A percentile compares a stretch with the other conserved stretches of the same genome.
These are phyloP conservation scores for Chloroceryle aenea DNA, from an alignment of 2,113 vertebrate genomes.

Conservation along the genomic window DNA sequence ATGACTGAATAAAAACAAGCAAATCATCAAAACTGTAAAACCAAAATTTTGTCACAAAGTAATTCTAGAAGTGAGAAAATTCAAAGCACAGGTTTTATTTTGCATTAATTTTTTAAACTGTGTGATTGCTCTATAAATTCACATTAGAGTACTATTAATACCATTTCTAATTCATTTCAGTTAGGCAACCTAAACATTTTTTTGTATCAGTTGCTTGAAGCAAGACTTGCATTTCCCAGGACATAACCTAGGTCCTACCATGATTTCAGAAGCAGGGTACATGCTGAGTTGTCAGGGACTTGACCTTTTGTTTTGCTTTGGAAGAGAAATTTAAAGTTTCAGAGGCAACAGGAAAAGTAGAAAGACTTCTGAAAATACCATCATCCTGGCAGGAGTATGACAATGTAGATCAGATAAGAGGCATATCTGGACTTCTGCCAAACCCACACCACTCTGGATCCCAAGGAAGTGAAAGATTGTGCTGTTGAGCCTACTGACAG, in stretches of 20 bases:
- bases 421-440: not conserved
- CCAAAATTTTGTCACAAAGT: not conserved
- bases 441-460: not conserved
- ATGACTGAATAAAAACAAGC: not conserved
- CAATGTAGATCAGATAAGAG: not conserved
- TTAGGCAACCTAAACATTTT: not conserved
- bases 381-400: not conserved
- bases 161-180: not conserved
- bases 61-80: not conserved
- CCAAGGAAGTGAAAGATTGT: constrained; percentile 21
- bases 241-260: not conserved
- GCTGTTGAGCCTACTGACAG: not conserved
- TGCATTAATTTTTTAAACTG: not conserved
- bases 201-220: not conserved
- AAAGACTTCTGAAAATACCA: not conserved
- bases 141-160: not conserved
- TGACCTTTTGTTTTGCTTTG: not conserved
- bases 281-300: not conserved
- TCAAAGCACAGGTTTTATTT: not conserved
- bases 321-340: not conserved
- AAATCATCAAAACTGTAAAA: not conserved
- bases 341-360: not conserved
- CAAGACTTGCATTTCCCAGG: not conserved
- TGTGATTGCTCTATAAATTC: not conserved
- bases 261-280: not conserved